Evolutionary conservation across 1,140 invertebrate species (phyloP), one percentile per base, ranked within the genome.

Genomic region (Mizuhopecten yessoensis): DNA sequence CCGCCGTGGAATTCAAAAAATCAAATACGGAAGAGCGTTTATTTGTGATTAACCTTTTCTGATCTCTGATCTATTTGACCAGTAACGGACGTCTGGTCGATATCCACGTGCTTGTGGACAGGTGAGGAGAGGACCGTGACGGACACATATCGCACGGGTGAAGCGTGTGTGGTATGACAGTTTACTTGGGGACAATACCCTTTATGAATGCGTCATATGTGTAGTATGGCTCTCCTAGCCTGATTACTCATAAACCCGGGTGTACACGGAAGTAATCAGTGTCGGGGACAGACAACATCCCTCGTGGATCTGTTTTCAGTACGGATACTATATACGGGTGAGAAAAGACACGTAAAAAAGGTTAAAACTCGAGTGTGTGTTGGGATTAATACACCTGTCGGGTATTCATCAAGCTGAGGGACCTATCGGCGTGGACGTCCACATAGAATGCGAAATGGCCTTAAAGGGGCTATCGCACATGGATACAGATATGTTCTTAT

Each of bases 191-290:
- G n/a, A 75, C 57, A 75, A 75, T 75, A 75, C 57, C 57, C 57
- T 75, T 75, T 75, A 75, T 75, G 57, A 75, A 75, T 75, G 57
- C 57, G 57, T 75, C 57, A 75, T 75, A 29, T n/a, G 9, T 75
- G 3, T 29, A 29, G 17, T 75, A 75, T 75, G 57, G 23, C 23
- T 75, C 1, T 75, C 36, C 36, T 39, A 39, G 13, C 36, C 5
- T 39, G 36, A 75, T 75, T 75, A 75, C 57, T 75, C 57, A 75
- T n/a, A 11, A 29, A 0, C 29, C 57, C 57, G 23, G 57, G n/a
- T 75, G 23, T 75, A 75, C 11, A 75, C 57, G 57, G 57, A 75
- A 75, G 57, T 75, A n/a, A 75, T 5, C n/a, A 75, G 23, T 75
- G n/a, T 75, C n/a, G 23, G 23, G 57, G 20, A 29, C 57, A 75